A percentile compares a stretch with the other conserved stretches of the same genome.
Conservation (phyloP, 1,140 invertebrate genomes). For the Campodea augens region DNA sequence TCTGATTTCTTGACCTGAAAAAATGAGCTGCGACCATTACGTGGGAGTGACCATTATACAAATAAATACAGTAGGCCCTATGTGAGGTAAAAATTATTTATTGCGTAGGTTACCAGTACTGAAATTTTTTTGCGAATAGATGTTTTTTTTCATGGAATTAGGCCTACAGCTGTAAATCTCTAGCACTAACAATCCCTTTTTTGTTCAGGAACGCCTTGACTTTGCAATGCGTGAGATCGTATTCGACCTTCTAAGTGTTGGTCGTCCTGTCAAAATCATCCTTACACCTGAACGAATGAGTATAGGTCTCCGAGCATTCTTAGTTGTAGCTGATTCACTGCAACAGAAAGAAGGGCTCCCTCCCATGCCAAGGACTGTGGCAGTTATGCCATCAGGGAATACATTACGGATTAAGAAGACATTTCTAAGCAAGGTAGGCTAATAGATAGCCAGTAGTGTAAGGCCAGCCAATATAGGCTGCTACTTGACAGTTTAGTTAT, state of each 20-base stretch:
- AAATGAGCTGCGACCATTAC: too few relatives aligned
- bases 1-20: too few relatives aligned
- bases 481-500: too few relatives aligned
- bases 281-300: slow-evolving; percentile 96
- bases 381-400: slow-evolving; percentile 82
- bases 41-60: too few relatives aligned
- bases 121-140: too few relatives aligned
- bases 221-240: slow-evolving; percentile 99
- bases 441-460: background rate
- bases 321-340: slow-evolving; percentile 93
- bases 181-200: slow-evolving; percentile 3
- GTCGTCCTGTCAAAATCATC: slow-evolving; percentile 82
- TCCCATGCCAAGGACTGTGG: slow-evolving; percentile 88
- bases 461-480: background rate
- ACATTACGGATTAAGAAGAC: slow-evolving; percentile 90
- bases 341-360: slow-evolving; percentile 98
- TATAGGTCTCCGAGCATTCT: slow-evolving; percentile 86
- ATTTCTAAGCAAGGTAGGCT: slow-evolving; percentile 60
- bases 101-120: too few relatives aligned
- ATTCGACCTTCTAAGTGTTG: slow-evolving; percentile 90
- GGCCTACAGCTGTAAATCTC: too few relatives aligned
- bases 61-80: too few relatives aligned
- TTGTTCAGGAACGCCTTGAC: slow-evolving; percentile 58
- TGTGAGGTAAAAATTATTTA: too few relatives aligned
- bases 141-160: too few relatives aligned